Conservation (phyloP, 37 sponge, comb jelly and placozoan species). For the Chondrosia reniformis region DNA sequence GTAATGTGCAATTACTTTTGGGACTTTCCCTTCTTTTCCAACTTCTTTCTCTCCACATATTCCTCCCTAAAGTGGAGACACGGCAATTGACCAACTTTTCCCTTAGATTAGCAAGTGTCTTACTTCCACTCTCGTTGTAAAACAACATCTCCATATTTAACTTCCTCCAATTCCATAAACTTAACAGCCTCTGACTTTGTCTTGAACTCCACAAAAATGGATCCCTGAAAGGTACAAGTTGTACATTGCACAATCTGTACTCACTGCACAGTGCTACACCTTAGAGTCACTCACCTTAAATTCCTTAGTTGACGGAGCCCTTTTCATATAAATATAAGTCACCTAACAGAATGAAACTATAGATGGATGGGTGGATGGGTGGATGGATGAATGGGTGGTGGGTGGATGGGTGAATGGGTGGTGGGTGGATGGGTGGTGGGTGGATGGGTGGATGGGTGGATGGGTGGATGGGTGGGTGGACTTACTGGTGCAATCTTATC, state of each 20-base stretch:
- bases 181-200: conserved; percentile 13
- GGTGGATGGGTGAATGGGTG: background rate
- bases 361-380: no score
- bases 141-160: conserved; percentile 42
- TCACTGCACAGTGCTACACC: background rate
- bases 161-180: conserved; percentile 17
- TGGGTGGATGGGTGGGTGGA: background rate
- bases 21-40: background rate
- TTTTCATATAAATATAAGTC: no score
- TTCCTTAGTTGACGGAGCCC: background rate
- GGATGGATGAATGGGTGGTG: no score
- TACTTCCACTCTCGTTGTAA: conserved; percentile 59
- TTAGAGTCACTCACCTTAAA: background rate
- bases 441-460: background rate
- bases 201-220: conserved; percentile 74
- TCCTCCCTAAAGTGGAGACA: background rate
- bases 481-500: conserved; percentile 65
- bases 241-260: background rate
- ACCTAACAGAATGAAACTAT: no score
- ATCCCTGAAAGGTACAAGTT: conserved; percentile 5
- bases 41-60: background rate
- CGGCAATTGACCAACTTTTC: no score
- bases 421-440: background rate
- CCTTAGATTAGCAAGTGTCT: conserved; percentile 23
- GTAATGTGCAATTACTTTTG: background rate